Conservation (phyloP, 2,113 vertebrate species). For the Bubo scandiacus region DNA sequence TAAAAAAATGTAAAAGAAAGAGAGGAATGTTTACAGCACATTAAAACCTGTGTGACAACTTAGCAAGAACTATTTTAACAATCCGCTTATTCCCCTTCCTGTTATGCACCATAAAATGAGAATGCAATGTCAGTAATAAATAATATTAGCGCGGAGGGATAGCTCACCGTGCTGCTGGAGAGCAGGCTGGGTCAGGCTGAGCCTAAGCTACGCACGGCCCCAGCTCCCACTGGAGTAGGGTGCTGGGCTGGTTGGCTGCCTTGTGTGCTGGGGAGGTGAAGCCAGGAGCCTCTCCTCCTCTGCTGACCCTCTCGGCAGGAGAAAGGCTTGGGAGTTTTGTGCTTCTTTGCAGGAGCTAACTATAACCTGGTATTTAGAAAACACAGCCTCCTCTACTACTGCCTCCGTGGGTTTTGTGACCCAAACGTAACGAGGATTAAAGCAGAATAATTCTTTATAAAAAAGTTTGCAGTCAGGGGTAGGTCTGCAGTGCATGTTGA, state of each 20-base stretch:
- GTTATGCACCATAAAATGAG: not conserved
- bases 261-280: not conserved
- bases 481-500: not conserved
- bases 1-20: not conserved
- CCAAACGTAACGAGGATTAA: not conserved
- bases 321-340: not conserved
- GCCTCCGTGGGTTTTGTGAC: not conserved
- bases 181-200: not conserved
- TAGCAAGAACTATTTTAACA: constrained; percentile 51
- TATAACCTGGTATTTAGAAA: not conserved
- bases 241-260: not conserved
- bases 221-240: not conserved
- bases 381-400: not conserved
- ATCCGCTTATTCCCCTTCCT: constrained; percentile 52
- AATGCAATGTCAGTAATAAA: not conserved
- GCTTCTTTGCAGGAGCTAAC: not conserved
- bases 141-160: not conserved
- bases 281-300: not conserved
- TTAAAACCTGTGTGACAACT: constrained; percentile 54
- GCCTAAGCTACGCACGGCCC: not conserved
- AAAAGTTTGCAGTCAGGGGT: not conserved
- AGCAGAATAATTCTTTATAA: not conserved
- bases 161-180: not conserved
- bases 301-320: not conserved
- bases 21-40: constrained; percentile 43